Evolutionary conservation across 2,113 vertebrate genomes (phyloP).

Genomic region (Jacana jacana): DNA sequence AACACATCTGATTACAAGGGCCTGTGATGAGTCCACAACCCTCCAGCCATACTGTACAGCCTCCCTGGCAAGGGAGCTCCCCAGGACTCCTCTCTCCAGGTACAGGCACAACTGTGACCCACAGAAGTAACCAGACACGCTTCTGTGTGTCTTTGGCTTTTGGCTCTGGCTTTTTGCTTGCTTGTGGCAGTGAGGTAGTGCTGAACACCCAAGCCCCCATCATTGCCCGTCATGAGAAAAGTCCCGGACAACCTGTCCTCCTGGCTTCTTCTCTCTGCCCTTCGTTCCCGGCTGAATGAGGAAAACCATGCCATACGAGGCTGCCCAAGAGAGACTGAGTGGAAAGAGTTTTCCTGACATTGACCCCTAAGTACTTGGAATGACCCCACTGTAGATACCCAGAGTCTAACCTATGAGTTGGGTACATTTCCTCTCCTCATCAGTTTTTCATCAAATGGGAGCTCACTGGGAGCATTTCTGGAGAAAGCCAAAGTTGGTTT

Average conservation of each 20-base stretch:
- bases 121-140: background rate
- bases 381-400: background rate
- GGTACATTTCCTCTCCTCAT: accelerated
- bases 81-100: background rate
- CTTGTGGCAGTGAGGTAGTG: background rate
- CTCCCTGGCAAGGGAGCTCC: background rate
- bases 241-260: background rate
- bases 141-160: background rate
- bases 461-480: background rate
- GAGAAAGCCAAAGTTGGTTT: background rate
- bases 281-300: background rate
- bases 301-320: background rate
- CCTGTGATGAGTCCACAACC: accelerated
- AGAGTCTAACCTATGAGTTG: background rate
- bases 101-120: accelerated
- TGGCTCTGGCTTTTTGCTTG: background rate
- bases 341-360: background rate
- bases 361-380: background rate
- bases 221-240: background rate
- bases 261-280: background rate
- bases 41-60: background rate
- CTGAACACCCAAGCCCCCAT: background rate
- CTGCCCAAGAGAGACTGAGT: background rate
- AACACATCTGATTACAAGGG: background rate
- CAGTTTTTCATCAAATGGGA: background rate